Evolutionary conservation across 2,113 vertebrate species (phyloP).

Genomic region (Tragelaphus scriptus): DNA sequence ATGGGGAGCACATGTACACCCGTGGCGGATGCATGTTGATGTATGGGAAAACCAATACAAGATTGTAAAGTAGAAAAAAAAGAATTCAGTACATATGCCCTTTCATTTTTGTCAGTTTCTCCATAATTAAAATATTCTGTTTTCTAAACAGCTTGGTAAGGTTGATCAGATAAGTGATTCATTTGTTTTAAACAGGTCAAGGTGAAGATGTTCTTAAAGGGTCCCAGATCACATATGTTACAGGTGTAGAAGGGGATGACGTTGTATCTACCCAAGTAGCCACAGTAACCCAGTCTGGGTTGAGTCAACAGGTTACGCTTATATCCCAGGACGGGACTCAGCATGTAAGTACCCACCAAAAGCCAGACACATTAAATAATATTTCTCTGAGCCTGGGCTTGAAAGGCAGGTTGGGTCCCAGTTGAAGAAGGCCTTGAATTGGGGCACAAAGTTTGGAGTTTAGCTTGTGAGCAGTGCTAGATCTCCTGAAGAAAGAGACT

Average conservation of each 20-base stretch:
- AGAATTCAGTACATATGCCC: not conserved
- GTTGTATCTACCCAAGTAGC: constrained; percentile 90
- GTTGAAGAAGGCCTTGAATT: not conserved
- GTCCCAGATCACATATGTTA: constrained; percentile 88
- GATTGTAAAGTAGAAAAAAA: no score
- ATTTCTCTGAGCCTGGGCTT: not conserved
- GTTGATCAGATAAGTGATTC: constrained; percentile 22
- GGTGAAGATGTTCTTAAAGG: constrained; percentile 91
- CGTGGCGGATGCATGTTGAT: no score
- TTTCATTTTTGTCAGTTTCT: not conserved
- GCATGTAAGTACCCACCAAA: constrained; percentile 83
- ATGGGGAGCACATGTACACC: no score
- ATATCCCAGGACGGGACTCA: constrained; percentile 98
- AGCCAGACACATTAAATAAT: not conserved
- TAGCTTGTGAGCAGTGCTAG: not conserved
- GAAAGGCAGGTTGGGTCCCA: not conserved
- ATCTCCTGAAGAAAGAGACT: not conserved
- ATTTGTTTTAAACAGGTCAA: constrained; percentile 81
- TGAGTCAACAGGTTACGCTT: constrained; percentile 94
- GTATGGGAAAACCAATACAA: no score
- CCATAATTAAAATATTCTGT: constrained; percentile 30
- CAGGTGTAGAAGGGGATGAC: constrained; percentile 91
- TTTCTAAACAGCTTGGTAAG: constrained; percentile 23
- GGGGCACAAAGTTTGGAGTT: not conserved
- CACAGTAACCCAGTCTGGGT: constrained; percentile 85